phyloP scores from a whole-genome alignment of 2,888 invertebrate genomes.

The Philopedon plagiatum region DNA sequence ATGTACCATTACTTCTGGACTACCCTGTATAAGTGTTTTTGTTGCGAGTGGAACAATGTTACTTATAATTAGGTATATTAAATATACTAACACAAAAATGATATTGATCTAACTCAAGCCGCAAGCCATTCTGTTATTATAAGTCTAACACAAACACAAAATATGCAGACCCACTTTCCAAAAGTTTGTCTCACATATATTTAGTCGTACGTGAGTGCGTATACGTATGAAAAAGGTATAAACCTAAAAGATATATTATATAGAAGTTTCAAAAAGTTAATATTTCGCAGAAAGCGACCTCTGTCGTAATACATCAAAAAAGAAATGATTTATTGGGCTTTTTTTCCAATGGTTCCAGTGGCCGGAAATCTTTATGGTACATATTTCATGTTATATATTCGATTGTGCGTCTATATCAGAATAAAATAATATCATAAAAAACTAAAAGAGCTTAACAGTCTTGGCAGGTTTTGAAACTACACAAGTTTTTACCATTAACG shows the following conservation, averaged over 20 bases:
- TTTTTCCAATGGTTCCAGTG: slow-evolving; percentile 38
- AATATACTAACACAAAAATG: too few species aligned
- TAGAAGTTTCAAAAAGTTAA: slow-evolving; percentile 46
- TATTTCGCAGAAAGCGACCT: slow-evolving; percentile 47
- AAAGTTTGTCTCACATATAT: slow-evolving; percentile 30
- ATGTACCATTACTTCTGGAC: too few species aligned
- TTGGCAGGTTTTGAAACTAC: not conserved
- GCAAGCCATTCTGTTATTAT: too few species aligned
- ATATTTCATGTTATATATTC: slow-evolving; percentile 29
- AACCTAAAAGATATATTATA: slow-evolving; percentile 47
- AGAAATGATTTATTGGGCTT: slow-evolving; percentile 43
- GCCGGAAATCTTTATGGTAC: slow-evolving; percentile 34
- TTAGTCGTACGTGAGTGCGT: slow-evolving; percentile 19
- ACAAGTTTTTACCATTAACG: too few species aligned
- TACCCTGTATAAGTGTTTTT: too few species aligned
- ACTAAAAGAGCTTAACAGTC: not conserved
- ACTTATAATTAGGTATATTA: too few species aligned
- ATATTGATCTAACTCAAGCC: too few species aligned
- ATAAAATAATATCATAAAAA: slow-evolving; percentile 4
- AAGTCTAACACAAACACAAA: not conserved
- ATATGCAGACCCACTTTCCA: not conserved
- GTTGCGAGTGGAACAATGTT: too few species aligned
- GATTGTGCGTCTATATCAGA: slow-evolving; percentile 5
- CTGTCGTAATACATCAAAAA: slow-evolving; percentile 48
- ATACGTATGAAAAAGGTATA: slow-evolving; percentile 37